A percentile compares a stretch with the other conserved stretches of the same genome.
phyloP scores from a whole-genome alignment of 2,888 invertebrate species.

The Tenthredo livida region DNA sequence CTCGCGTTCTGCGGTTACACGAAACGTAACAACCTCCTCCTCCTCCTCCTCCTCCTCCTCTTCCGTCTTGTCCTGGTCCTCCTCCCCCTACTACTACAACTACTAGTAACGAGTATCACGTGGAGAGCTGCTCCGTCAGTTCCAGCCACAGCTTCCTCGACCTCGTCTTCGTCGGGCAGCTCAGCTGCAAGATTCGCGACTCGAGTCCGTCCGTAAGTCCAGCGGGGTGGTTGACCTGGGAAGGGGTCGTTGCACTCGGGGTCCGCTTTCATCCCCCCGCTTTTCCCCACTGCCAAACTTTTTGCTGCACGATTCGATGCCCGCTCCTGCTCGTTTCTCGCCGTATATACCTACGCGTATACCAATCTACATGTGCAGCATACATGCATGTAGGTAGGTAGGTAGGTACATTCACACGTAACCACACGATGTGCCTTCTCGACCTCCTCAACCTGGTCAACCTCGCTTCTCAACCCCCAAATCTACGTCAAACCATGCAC shows the following conservation, averaged over 20 bases:
- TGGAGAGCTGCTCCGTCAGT: slow-evolving; percentile 15
- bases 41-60: neutral
- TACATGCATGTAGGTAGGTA: neutral
- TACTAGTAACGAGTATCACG: slow-evolving; percentile 44
- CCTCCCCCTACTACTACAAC: slow-evolving; percentile 22
- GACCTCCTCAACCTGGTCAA: slow-evolving; percentile 38
- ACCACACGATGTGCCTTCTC: neutral
- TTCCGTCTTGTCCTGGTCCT: neutral
- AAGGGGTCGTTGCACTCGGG: slow-evolving; percentile 66
- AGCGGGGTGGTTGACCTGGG: slow-evolving; percentile 76
- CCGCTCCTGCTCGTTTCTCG: neutral
- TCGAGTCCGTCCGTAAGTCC: slow-evolving; percentile 8
- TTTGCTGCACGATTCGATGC: slow-evolving; percentile 14
- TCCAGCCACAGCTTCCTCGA: slow-evolving; percentile 16
- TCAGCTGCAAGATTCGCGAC: slow-evolving; percentile 9
- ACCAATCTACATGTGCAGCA: neutral
- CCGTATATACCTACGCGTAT: neutral
- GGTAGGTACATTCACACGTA: neutral
- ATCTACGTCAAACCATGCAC: neutral
- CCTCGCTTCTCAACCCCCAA: slow-evolving; percentile 7
- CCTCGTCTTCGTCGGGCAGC: slow-evolving; percentile 38
- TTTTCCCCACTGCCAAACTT: neutral
- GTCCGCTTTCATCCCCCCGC: slow-evolving; percentile 46
- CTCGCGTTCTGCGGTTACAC: slow-evolving; percentile 24
- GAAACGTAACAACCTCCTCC: slow-evolving; percentile 3